phyloP scores from a whole-genome alignment of 2,113 vertebrate genomes.

The Lichenostomus cassidix region DNA sequence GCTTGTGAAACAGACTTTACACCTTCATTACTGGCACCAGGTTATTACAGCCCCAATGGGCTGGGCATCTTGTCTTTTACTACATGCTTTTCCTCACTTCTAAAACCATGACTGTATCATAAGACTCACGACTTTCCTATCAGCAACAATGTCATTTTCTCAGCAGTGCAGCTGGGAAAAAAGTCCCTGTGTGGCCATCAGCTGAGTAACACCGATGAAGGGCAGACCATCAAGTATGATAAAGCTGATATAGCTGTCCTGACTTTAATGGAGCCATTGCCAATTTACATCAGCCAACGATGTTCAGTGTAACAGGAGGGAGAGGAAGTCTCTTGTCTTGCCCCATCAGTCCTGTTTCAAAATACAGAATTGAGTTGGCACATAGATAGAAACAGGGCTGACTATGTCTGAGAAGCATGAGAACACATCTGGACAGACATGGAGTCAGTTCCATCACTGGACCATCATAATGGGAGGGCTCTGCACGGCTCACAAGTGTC shows the following conservation, averaged over 20 bases:
- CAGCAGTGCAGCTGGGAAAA: not conserved
- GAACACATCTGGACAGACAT: not conserved
- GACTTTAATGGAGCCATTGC: not conserved
- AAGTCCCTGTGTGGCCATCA: not conserved
- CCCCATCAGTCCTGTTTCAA: not conserved
- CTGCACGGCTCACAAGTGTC: not conserved
- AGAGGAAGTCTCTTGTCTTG: not conserved
- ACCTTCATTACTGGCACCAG: not conserved
- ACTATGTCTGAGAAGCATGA: not conserved
- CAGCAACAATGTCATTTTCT: not conserved
- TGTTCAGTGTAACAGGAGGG: not conserved
- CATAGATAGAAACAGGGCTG: not conserved
- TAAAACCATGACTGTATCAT: not conserved
- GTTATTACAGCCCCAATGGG: not conserved
- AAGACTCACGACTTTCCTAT: not conserved
- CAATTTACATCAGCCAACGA: rapidly evolving
- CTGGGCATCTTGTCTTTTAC: not conserved
- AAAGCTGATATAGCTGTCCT: not conserved
- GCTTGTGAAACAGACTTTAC: not conserved
- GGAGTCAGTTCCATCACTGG: not conserved
- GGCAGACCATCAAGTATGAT: rapidly evolving
- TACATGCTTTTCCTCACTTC: not conserved
- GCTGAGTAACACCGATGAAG: not conserved
- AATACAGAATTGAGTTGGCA: not conserved
- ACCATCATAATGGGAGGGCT: not conserved